A percentile compares a stretch with the other conserved stretches of the same genome.
Conservation (phyloP, 2,113 vertebrate genomes). For the Hippocampus comes region DNA sequence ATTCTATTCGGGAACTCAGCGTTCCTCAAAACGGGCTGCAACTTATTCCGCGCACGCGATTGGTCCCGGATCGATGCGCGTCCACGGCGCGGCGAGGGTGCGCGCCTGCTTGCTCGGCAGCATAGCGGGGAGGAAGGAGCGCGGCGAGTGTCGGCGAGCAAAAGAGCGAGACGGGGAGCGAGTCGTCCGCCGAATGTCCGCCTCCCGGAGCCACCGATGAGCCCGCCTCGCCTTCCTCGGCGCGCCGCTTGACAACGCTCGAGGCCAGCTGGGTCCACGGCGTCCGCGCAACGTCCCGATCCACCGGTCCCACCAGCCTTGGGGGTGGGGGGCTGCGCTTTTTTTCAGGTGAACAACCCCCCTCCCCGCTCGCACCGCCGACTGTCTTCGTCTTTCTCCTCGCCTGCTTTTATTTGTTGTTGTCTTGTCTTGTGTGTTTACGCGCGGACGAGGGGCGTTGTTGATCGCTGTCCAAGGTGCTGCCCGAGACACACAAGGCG, state of each 20-base stretch:
- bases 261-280: background rate
- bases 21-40: conserved; percentile 39
- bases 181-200: conserved; percentile 64
- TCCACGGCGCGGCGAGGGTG: conserved; percentile 50
- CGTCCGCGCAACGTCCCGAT: conserved; percentile 22
- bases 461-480: conserved; percentile 62
- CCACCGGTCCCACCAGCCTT: conserved; percentile 42
- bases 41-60: conserved; percentile 64
- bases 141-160: conserved; percentile 11
- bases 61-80: conserved; percentile 69
- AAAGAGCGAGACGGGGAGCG: conserved; percentile 43
- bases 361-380: background rate
- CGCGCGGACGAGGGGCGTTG: conserved; percentile 36
- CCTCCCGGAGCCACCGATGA: conserved; percentile 61
- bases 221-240: conserved; percentile 66
- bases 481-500: conserved; percentile 15
- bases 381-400: background rate
- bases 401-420: background rate
- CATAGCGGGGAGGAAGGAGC: conserved; percentile 52
- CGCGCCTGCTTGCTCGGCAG: conserved; percentile 59
- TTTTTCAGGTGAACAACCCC: conserved; percentile 51
- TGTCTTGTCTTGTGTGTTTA: conserved; percentile 36
- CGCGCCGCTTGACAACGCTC: conserved; percentile 65
- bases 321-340: conserved; percentile 29
- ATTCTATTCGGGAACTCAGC: background rate